These are phyloP conservation scores for Ennomos fuscantarius DNA, from an alignment of 2,888 invertebrate genomes.

Conservation along the genomic window DNA sequence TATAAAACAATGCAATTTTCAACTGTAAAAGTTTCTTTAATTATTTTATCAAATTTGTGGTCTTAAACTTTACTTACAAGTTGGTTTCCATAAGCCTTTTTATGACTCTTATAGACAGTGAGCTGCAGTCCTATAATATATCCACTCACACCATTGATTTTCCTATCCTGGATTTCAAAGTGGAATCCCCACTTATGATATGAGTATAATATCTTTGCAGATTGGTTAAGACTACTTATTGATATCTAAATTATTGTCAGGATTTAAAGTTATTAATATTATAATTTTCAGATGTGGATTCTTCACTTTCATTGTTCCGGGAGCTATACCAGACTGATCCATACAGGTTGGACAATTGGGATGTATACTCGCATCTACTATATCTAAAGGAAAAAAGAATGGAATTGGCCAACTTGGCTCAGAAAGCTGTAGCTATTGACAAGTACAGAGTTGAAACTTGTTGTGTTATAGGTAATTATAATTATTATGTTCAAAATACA, in stretches of 20 bases:
- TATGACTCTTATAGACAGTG: no score
- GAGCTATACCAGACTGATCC: slow-evolving; percentile 95
- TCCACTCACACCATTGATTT: background rate
- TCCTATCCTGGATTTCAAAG: background rate
- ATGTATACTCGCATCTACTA: slow-evolving; percentile 97
- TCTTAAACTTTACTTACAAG: no score
- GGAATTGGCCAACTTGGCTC: slow-evolving; percentile 96
- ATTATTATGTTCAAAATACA: no score
- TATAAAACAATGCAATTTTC: background rate
- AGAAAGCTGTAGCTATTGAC: slow-evolving; percentile 96
- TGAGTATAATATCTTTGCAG: no score
- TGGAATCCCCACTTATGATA: no score
- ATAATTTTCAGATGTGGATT: slow-evolving; percentile 91
- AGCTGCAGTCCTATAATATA: no score
- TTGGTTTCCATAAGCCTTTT: no score
- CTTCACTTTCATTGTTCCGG: slow-evolving; percentile 94
- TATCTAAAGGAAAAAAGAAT: slow-evolving; percentile 97
- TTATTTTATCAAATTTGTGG: background rate
- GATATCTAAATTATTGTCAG: no score
- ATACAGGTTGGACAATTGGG: slow-evolving; percentile 97
- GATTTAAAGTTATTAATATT: background rate
- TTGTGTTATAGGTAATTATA: slow-evolving; percentile 94
- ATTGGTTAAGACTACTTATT: no score
- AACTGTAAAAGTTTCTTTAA: slow-evolving; percentile 4
- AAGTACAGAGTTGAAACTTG: slow-evolving; percentile 99